Conservation (phyloP, 2,888 invertebrate genomes). For the Drosophila recens region DNA sequence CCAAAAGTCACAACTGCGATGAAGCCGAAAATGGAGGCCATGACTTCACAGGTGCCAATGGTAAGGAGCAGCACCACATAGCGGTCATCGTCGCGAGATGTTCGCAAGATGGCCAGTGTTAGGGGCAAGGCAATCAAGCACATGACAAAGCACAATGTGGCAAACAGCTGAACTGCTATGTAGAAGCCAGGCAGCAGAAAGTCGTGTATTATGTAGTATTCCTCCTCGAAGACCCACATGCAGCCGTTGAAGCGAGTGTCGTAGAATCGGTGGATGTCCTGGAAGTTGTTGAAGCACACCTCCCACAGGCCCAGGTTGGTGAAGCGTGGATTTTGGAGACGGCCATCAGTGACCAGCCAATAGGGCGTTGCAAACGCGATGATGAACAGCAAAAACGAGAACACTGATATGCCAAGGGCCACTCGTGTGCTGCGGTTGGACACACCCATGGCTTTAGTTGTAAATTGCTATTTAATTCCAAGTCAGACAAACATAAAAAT, state of each 20-base stretch:
- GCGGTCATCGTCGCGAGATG: slow-evolving; percentile 91
- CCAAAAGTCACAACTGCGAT: slow-evolving; percentile 95
- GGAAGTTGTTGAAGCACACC: slow-evolving; percentile 95
- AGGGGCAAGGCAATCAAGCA: slow-evolving; percentile 91
- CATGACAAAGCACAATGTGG: slow-evolving; percentile 94
- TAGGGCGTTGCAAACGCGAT: slow-evolving; percentile 94
- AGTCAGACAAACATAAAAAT: neutral
- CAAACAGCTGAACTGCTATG: slow-evolving; percentile 96
- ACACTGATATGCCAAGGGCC: slow-evolving; percentile 88
- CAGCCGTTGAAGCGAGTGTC: slow-evolving; percentile 94
- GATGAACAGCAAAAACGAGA: slow-evolving; percentile 90
- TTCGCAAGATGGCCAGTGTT: slow-evolving; percentile 90
- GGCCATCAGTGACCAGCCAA: slow-evolving; percentile 94
- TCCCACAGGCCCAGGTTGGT: slow-evolving; percentile 96
- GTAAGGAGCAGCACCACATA: slow-evolving; percentile 91
- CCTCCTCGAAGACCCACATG: slow-evolving; percentile 99
- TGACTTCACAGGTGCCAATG: slow-evolving; percentile 90
- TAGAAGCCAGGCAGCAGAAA: slow-evolving; percentile 96
- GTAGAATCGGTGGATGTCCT: slow-evolving; percentile 94
- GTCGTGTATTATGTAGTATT: slow-evolving; percentile 97
- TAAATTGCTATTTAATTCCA: neutral
- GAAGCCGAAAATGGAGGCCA: slow-evolving; percentile 92
- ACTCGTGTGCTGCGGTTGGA: slow-evolving; percentile 83
- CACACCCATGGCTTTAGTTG: slow-evolving; percentile 81
- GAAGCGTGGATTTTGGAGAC: slow-evolving; percentile 91